A percentile compares a stretch with the other conserved stretches of the same genome.
These are phyloP conservation scores for Plagodis pulveraria DNA, from an alignment of 2,888 invertebrate species.

Conservation along the genomic window DNA sequence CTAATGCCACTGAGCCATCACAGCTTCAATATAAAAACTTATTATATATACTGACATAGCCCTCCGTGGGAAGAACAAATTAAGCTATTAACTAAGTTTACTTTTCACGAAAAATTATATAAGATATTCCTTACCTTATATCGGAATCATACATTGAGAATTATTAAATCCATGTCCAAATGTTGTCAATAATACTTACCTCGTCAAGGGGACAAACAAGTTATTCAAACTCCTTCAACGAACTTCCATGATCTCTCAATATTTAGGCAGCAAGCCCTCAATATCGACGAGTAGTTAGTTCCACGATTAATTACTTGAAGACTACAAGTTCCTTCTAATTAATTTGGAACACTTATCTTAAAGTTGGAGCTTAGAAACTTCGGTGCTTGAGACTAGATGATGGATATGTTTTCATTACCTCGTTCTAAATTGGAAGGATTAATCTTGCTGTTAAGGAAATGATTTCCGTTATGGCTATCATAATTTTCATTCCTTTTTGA, in stretches of 20 bases:
- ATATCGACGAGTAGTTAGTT: slow-evolving; percentile 31
- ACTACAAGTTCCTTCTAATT: slow-evolving; percentile 64
- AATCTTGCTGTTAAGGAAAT: slow-evolving; percentile 27
- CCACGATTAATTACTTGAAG: slow-evolving; percentile 53
- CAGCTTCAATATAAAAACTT: too few relatives aligned
- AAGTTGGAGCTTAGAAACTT: slow-evolving; percentile 51
- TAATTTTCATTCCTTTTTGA: background rate
- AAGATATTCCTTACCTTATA: too few relatives aligned
- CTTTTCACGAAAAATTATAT: too few relatives aligned
- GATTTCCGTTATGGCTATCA: slow-evolving; percentile 6
- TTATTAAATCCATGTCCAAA: too few relatives aligned
- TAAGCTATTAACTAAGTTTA: too few relatives aligned
- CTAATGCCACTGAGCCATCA: too few relatives aligned
- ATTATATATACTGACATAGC: too few relatives aligned
- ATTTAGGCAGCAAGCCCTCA: slow-evolving; percentile 21
- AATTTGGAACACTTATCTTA: slow-evolving; percentile 64
- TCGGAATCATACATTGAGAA: too few relatives aligned
- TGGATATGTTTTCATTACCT: slow-evolving; percentile 34
- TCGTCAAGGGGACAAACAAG: background rate
- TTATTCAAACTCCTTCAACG: background rate
- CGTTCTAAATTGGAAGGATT: slow-evolving; percentile 17
- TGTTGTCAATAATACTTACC: background rate
- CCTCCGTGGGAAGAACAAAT: too few relatives aligned
- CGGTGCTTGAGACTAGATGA: slow-evolving; percentile 26
- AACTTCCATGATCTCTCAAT: slow-evolving; percentile 16